phyloP scores from a whole-genome alignment of 2,888 invertebrate genomes.

The Plemyria rubiginata region DNA sequence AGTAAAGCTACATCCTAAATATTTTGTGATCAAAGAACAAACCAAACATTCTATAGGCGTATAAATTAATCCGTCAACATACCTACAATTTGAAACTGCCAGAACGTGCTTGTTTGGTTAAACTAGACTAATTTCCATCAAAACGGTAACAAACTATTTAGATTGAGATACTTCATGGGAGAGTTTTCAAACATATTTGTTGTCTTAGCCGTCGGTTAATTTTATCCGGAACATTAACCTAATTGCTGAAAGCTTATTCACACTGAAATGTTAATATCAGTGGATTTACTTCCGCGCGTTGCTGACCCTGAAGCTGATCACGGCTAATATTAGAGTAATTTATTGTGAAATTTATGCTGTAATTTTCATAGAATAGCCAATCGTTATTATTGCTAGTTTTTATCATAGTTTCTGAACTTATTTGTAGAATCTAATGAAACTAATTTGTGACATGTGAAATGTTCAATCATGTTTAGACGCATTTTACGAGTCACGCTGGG shows the following conservation, averaged over 20 bases:
- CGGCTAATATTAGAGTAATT: constrained; percentile 15
- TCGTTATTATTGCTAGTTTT: background rate
- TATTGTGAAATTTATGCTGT: background rate
- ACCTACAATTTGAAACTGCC: constrained; percentile 25
- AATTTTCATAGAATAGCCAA: background rate
- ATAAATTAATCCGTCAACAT: constrained; percentile 12
- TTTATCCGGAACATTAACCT: background rate
- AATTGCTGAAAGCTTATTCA: background rate
- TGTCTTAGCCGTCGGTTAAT: background rate
- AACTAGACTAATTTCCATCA: constrained; percentile 6
- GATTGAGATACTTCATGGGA: too few species aligned
- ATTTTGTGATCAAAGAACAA: constrained; percentile 15
- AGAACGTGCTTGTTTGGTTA: constrained; percentile 1
- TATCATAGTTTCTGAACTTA: background rate
- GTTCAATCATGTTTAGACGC: too few species aligned
- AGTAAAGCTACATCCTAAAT: background rate
- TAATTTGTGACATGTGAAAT: too few species aligned
- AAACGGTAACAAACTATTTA: background rate
- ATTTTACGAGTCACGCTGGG: too few species aligned
- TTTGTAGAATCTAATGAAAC: too few species aligned
- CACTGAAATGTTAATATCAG: constrained; percentile 16
- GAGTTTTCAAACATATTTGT: background rate
- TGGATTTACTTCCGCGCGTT: constrained; percentile 21
- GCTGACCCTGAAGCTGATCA: constrained; percentile 17
- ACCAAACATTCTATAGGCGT: too few species aligned